Conservation (phyloP, 1,140 invertebrate genomes). For the Dinoponera quadriceps region DNA sequence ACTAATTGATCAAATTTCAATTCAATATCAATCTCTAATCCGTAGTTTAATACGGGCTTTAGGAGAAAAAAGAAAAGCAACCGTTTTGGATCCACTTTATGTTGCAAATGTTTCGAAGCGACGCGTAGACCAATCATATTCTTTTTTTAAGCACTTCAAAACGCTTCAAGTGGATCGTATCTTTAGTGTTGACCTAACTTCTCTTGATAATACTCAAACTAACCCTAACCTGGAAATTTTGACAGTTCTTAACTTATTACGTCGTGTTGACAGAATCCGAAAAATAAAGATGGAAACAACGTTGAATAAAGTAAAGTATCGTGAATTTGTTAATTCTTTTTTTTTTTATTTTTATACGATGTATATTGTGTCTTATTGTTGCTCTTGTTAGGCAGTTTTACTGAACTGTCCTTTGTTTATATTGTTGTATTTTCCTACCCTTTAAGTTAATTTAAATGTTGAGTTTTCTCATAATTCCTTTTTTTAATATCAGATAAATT, state of each 20-base stretch:
- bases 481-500: no score
- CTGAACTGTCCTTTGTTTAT: not conserved
- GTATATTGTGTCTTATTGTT: not conserved
- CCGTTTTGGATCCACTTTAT: no score
- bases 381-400: not conserved
- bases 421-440: not conserved
- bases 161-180: no score
- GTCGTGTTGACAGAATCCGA: not conserved
- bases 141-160: no score
- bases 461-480: no score
- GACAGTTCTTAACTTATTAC: constrained; percentile 3
- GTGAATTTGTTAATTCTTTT: not conserved
- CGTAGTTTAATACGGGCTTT: no score
- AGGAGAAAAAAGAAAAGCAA: no score
- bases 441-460: no score
- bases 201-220: not conserved
- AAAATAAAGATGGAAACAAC: constrained; percentile 60
- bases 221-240: constrained; percentile 6
- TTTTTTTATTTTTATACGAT: not conserved
- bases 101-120: no score
- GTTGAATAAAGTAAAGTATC: constrained; percentile 54
- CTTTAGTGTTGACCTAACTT: not conserved
- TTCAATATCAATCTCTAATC: no score
- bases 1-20: no score
- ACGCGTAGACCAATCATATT: no score